These are phyloP conservation scores for Porites lutea DNA, from an alignment of 64 coral and sea anemone genomes.

Conservation along the genomic window DNA sequence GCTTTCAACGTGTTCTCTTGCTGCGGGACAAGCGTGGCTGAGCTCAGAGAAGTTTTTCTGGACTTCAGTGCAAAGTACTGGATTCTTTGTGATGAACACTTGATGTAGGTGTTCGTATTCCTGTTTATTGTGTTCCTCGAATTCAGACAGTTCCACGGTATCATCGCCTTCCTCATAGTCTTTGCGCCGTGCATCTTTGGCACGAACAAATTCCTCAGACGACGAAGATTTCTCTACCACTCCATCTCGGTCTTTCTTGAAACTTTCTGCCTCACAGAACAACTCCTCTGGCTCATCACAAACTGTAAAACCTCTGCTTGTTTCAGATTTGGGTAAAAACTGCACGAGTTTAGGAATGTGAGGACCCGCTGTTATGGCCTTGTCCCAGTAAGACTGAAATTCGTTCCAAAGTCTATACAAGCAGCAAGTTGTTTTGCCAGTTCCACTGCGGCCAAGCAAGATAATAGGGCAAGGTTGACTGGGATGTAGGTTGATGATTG, in stretches of 20 bases:
- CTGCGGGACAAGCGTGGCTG: constrained; percentile 68
- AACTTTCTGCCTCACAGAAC: neutral
- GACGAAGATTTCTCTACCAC: neutral
- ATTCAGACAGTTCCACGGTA: constrained; percentile 3
- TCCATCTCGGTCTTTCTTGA: neutral
- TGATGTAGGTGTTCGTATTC: constrained; percentile 94
- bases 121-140: constrained; percentile 11
- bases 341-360: constrained; percentile 77
- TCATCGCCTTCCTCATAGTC: constrained; percentile 33
- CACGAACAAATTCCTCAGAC: constrained; percentile 23
- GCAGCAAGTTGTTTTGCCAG: constrained; percentile 98
- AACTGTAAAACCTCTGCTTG: neutral
- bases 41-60: constrained; percentile 96
- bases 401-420: constrained; percentile 96
- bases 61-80: constrained; percentile 95
- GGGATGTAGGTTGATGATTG: constrained; percentile 87
- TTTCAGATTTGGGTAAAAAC: constrained; percentile 22
- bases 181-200: constrained; percentile 34
- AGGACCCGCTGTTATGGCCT: constrained; percentile 69
- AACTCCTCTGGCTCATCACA: neutral
- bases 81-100: constrained; percentile 95
- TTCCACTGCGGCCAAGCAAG: constrained; percentile 94
- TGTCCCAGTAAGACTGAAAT: constrained; percentile 96
- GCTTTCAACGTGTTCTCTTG: constrained; percentile 43
- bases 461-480: constrained; percentile 72